Evolutionary conservation across 2,888 invertebrate genomes (phyloP).

Genomic region (Nycteola revayana): DNA sequence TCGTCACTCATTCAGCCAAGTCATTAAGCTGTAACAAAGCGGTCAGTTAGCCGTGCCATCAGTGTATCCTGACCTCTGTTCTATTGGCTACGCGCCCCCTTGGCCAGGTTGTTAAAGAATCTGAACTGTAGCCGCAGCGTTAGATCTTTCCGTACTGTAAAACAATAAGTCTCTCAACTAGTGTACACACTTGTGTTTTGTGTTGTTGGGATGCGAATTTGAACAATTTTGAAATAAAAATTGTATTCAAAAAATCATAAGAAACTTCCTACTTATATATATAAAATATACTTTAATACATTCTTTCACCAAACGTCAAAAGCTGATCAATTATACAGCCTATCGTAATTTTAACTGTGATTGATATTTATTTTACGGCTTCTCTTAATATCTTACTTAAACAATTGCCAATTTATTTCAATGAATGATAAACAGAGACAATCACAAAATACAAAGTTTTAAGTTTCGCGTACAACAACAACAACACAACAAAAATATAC

Average conservation of each 20-base stretch:
- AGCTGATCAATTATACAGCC: too few species aligned
- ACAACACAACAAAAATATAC: too few species aligned
- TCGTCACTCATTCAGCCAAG: slow-evolving; percentile 52
- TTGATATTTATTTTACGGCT: too few species aligned
- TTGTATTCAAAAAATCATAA: too few species aligned
- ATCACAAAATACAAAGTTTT: too few species aligned
- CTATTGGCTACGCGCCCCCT: slow-evolving; percentile 93
- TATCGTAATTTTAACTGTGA: too few species aligned
- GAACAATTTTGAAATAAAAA: slow-evolving; percentile 29
- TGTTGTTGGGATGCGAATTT: slow-evolving; percentile 29
- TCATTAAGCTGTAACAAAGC: slow-evolving; percentile 70
- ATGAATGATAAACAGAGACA: slow-evolving; percentile 1
- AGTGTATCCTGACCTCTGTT: slow-evolving; percentile 67
- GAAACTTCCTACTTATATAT: too few species aligned
- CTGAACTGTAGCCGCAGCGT: slow-evolving; percentile 97
- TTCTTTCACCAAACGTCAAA: too few species aligned
- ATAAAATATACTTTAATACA: too few species aligned
- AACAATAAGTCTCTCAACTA: slow-evolving; percentile 74
- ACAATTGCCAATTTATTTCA: background rate
- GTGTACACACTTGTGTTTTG: slow-evolving; percentile 41
- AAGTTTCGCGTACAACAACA: too few species aligned
- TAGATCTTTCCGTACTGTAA: slow-evolving; percentile 97
- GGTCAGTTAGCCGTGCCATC: slow-evolving; percentile 75
- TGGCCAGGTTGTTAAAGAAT: slow-evolving; percentile 96
- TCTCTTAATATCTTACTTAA: too few species aligned